phyloP scores from a whole-genome alignment of 64 coral and sea anemone genomes.

The Porites australiensis region DNA sequence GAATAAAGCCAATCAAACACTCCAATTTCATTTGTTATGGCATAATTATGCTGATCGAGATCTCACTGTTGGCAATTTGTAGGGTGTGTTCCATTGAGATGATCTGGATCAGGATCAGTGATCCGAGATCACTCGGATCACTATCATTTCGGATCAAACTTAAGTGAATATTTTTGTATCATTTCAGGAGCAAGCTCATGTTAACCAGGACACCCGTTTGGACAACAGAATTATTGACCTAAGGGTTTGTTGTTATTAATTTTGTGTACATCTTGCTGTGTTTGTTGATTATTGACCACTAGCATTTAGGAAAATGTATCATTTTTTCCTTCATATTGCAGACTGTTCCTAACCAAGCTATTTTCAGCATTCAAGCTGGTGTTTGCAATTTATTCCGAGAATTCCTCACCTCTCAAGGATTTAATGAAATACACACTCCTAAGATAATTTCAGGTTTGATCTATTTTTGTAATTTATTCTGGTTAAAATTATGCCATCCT shows the following conservation, averaged over 20 bases:
- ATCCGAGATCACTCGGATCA: too few species aligned
- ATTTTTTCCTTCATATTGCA: background rate
- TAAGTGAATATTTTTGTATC: background rate
- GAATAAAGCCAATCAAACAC: too few species aligned
- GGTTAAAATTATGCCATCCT: too few species aligned
- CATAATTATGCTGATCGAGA: too few species aligned
- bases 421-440: constrained; percentile 96
- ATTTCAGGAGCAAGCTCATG: constrained; percentile 74
- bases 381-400: constrained; percentile 92
- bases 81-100: too few species aligned
- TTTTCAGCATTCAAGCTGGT: constrained; percentile 96
- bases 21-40: too few species aligned
- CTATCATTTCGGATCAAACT: too few species aligned
- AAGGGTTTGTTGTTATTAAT: constrained; percentile 46
- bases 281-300: too few species aligned
- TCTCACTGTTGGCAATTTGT: too few species aligned
- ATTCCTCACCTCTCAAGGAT: constrained; percentile 81
- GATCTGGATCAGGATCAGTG: too few species aligned
- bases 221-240: constrained; percentile 98
- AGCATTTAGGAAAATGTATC: too few species aligned
- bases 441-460: constrained; percentile 98
- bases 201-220: constrained; percentile 91
- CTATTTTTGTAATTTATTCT: background rate
- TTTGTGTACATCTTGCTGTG: background rate
- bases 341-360: constrained; percentile 96